These are phyloP conservation scores for Balanococcus diminutus DNA, from an alignment of 2,888 invertebrate genomes.

Conservation along the genomic window DNA sequence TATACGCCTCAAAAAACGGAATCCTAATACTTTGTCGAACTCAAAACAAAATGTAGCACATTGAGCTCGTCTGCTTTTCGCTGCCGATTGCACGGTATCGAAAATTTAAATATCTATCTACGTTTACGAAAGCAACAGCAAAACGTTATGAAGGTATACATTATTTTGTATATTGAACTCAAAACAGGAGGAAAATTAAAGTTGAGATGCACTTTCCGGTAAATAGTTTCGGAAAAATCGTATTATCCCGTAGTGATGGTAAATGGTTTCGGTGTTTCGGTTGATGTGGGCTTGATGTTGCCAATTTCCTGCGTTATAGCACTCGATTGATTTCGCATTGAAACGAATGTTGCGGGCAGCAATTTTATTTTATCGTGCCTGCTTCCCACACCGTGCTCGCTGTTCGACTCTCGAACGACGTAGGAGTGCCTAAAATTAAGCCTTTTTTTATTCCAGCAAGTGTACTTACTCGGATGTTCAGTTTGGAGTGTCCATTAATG, in stretches of 20 bases:
- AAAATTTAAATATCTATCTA: slow-evolving; percentile 4
- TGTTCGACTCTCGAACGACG: not conserved
- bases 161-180: slow-evolving; percentile 43
- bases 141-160: too few species aligned
- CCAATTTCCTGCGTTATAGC: slow-evolving; percentile 54
- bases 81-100: not conserved
- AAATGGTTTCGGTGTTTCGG: slow-evolving; percentile 50
- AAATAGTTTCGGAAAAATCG: slow-evolving; percentile 50
- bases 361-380: slow-evolving; percentile 51
- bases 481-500: too few species aligned
- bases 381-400: not conserved
- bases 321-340: slow-evolving; percentile 52
- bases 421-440: slow-evolving; percentile 43
- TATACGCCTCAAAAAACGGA: too few species aligned
- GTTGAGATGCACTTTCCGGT: slow-evolving; percentile 45
- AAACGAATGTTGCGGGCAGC: slow-evolving; percentile 53
- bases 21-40: too few species aligned
- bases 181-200: slow-evolving; percentile 50
- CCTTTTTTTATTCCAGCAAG: not conserved
- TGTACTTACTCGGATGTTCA: too few species aligned
- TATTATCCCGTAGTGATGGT: slow-evolving; percentile 42
- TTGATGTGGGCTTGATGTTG: slow-evolving; percentile 55
- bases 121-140: not conserved
- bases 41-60: too few species aligned
- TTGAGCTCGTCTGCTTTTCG: too few species aligned